Evolutionary conservation across 2,113 vertebrate species (phyloP), one percentile per base, ranked within the genome.

Genomic region (Ictidomys tridecemlineatus): DNA sequence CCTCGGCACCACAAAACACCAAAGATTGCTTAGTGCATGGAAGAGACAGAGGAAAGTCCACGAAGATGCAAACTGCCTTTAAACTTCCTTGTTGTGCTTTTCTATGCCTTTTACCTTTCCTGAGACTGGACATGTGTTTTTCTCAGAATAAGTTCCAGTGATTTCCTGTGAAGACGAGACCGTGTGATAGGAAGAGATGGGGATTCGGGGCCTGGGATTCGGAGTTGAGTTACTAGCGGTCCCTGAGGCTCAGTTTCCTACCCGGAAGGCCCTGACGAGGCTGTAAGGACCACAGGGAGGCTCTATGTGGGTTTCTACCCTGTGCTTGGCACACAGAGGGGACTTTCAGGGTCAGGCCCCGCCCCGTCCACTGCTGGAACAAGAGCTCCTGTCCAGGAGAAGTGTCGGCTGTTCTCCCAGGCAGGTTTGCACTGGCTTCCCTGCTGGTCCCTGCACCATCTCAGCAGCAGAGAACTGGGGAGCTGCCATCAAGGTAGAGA

Each of bases 111-210:
- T n/a, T 28, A 11, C n/a, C 14, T 72, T 82, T 95, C 72, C 58
- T 72, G 51, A 45, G 45, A 72, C 2, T n/a, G 70, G 53, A 37
- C 1, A 4, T 10, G 11, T 34, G 45, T 73, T 65, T 72, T 85
- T 30, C n/a, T 87, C 51, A 37, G 32, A 72, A 85, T 69, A 70
- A 90, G 51, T 61, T 72, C 22, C 18, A 22, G 17, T 11, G 2
- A 56, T n/a, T 85, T 73, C n/a, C 69, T 67, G 53, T 74, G 58
- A 89, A 95, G 79, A 69, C 48, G 53, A 85, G 34, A 26, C 58
- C n/a, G 39, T 17, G 24, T 32, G 65, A 48, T 45, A 13, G 42
- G 32, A n/a, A 78, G 14, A 26, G 32, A 10, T 78, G 11, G 32
- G 56, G 77, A 87, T 86, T 16, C 26, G 4, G 74, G 74, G 14